These are phyloP conservation scores for Zygaena filipendulae DNA, from an alignment of 2,888 invertebrate genomes.

Conservation along the genomic window DNA sequence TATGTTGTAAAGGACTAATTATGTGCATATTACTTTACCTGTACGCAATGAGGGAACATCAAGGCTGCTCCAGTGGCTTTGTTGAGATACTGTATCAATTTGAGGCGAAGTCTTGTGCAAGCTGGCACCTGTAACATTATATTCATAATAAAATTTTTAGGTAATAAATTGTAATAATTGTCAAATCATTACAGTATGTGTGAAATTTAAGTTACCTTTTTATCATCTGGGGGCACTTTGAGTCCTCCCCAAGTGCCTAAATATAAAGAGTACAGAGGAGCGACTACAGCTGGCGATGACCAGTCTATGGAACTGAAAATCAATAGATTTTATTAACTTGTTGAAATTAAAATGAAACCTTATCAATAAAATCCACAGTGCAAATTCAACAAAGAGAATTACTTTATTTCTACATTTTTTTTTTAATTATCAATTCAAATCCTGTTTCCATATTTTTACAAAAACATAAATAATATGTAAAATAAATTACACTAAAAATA, in stretches of 20 bases:
- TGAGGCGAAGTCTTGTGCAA: constrained; percentile 85
- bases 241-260: constrained; percentile 74
- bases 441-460: too few species aligned
- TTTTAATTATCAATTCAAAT: too few species aligned
- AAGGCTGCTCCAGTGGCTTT: constrained; percentile 77
- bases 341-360: too few species aligned
- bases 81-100: constrained; percentile 85
- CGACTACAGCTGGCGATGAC: constrained; percentile 74
- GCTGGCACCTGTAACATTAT: constrained; percentile 69
- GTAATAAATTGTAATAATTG: not conserved
- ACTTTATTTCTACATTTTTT: too few species aligned
- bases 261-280: constrained; percentile 83
- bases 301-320: constrained; percentile 78
- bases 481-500: not conserved
- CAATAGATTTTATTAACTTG: too few species aligned
- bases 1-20: too few species aligned
- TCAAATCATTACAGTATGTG: too few species aligned
- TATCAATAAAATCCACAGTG: too few species aligned
- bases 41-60: constrained; percentile 83
- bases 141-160: not conserved
- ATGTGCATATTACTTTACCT: constrained; percentile 64
- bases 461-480: too few species aligned
- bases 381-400: too few species aligned
- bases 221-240: constrained; percentile 73
- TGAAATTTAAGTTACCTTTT: constrained; percentile 59